Percentiles rank a stretch among this genome's conserved stretches.
phyloP scores from a whole-genome alignment of 2,797 vertebrate species.

The Hyperoplus lanceolatus region DNA sequence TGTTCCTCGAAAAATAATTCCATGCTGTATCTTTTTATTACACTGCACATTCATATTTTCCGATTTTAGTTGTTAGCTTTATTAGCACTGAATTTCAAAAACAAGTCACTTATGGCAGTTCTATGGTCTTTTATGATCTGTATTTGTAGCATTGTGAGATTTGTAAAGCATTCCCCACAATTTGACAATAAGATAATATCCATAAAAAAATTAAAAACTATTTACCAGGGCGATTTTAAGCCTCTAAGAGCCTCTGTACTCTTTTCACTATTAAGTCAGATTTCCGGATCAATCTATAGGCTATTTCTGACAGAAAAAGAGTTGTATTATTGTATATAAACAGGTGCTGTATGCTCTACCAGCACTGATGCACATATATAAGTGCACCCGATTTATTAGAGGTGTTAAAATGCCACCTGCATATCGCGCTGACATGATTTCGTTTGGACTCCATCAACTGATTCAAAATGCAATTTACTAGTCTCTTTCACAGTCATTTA shows the following conservation, averaged over 20 bases:
- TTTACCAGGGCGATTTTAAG: slow-evolving; percentile 50
- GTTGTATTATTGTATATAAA: background rate
- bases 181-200: slow-evolving; percentile 73
- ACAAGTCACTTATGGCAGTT: slow-evolving; percentile 59
- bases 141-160: slow-evolving; percentile 60
- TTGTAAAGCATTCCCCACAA: slow-evolving; percentile 47
- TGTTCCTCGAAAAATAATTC: slow-evolving; percentile 71
- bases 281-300: slow-evolving; percentile 32
- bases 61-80: slow-evolving; percentile 47
- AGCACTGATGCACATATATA: background rate
- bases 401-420: background rate
- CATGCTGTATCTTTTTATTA: slow-evolving; percentile 64
- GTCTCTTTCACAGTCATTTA: background rate
- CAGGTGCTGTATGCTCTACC: background rate
- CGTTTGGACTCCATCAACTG: background rate
- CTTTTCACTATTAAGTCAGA: slow-evolving; percentile 20
- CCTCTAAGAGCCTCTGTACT: slow-evolving; percentile 28
- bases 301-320: slow-evolving; percentile 16
- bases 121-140: slow-evolving; percentile 19
- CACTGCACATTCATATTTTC: slow-evolving; percentile 54
- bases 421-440: background rate
- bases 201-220: slow-evolving; percentile 70
- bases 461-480: background rate
- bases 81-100: slow-evolving; percentile 45
- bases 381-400: background rate